Evolutionary conservation across 2,888 invertebrate genomes (phyloP), one percentile per base, ranked within the genome.

Genomic region (Philopedon plagiatum): DNA sequence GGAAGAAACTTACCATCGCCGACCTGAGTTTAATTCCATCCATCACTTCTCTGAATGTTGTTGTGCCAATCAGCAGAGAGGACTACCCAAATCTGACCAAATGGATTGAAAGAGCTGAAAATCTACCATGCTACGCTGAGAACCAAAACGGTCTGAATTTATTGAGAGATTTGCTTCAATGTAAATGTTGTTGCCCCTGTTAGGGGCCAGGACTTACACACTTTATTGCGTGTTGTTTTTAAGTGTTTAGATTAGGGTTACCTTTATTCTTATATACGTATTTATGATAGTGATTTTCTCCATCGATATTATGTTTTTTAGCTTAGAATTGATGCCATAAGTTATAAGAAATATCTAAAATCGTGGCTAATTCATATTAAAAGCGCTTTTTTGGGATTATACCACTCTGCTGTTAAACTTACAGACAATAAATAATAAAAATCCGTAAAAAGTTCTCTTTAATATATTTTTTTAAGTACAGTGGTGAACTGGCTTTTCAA

Each of bases 11-110:
- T 13, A 80, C 81, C 3, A 77, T 84, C 32, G 82, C 83, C 15
- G 84, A 84, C 71, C 71, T 81, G 37, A 79, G 80, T 62, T 75
- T 79, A 19, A 75, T 80, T 44, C 75, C 87, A 0, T 87, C 89
- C 2, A 79, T 89, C 9, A 86, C 86, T 15, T 87, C 88, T 0
- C 76, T 87, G 26, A 79, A 84, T 71, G 72, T 76, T 1, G 11
- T 78, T 4, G 65, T 78, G 15, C 77, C 78, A 8, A 64, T 80
- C 2, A 74, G 75, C 13, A 68, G 66, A 32, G 57, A 41, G 7
- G 77, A 77, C n/a, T 79, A 64, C 57, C 78, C 80, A 0, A 79
- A 77, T 39, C 39, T 80, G 15, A 34, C 46, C 5, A 80, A 80
- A n/a, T 87, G 86, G 86, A 71, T 83, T 8, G 78, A 81, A 8